These are phyloP conservation scores for Venustaconcha ellipsiformis DNA, from an alignment of 1,140 invertebrate species.

Conservation along the genomic window DNA sequence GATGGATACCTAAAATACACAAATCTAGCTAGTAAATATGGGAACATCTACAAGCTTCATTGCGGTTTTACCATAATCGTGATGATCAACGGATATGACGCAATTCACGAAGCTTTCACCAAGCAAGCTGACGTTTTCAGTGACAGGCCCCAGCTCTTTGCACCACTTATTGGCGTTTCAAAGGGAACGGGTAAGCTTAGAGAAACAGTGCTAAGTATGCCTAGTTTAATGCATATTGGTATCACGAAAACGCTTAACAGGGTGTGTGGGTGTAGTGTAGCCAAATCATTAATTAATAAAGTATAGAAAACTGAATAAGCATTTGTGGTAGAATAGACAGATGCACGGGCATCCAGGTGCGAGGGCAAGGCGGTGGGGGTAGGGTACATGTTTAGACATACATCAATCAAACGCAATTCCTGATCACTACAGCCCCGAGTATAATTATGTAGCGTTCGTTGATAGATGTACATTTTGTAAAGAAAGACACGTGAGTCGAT, in stretches of 20 bases:
- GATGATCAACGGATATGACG: constrained; percentile 45
- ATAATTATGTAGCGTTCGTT: too few species aligned
- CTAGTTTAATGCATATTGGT: not conserved
- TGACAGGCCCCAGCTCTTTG: constrained; percentile 47
- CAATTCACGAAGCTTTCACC: constrained; percentile 47
- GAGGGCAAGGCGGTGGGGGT: too few species aligned
- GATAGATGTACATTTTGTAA: too few species aligned
- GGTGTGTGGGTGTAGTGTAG: too few species aligned
- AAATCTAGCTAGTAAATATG: constrained; percentile 34
- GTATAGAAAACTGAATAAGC: not conserved
- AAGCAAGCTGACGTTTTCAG: constrained; percentile 42
- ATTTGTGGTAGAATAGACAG: not conserved
- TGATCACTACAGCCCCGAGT: too few species aligned
- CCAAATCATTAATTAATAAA: not conserved
- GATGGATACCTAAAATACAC: constrained; percentile 39
- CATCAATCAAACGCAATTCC: too few species aligned
- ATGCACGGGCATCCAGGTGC: not conserved
- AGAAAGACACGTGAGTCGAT: too few species aligned
- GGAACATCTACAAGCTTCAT: constrained; percentile 38
- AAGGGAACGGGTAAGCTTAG: constrained; percentile 41
- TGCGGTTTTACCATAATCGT: constrained; percentile 43
- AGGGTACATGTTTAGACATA: too few species aligned
- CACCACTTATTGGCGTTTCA: constrained; percentile 44
- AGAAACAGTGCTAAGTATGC: not conserved
- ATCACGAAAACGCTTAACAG: not conserved